Evolutionary conservation across 2,113 vertebrate species (phyloP), one percentile per base, ranked within the genome.

Genomic region (Opisthocomus hoazin): DNA sequence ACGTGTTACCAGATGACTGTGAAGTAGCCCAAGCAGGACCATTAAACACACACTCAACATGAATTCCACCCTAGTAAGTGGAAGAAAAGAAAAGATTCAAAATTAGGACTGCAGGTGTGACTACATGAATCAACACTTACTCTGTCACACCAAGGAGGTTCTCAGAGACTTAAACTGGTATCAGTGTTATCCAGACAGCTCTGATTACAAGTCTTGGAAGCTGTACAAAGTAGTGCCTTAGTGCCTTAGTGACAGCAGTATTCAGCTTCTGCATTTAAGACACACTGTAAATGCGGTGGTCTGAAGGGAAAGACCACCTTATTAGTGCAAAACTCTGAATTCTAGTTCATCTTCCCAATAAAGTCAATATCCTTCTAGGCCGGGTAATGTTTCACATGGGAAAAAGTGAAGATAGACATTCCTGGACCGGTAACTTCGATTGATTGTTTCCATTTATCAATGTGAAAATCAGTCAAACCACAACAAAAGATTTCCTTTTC

Each of bases 401-500:
- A 93, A 95, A 89, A 97, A 48, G 11, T 34, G 69, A 95, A 87
- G 65, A 87, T 70, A 41, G 27, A 84, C 6, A 1, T 90, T 89
- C 69, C 51, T 21, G 1, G 29, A 36, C 69, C 71, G 30, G 27
- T 75, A 94, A 74, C 34, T 84, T 95, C 73, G 30, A 84, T 20
- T 71, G 89, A 84, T 71, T 89, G 11, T 84, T 91, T 93, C 80
- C 69, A 78, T 84, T 89, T 68, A 56, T 84, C 81, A 71, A 27
- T 61, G 61, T 56, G 84, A 92, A 96, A 84, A 78, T 61, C 70
- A 82, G 65, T 71, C 58, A 95, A 94, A 89, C 11, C 64, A 27
- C 43, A 84, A 89, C 60, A 91, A 95, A 94, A 92, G 16, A 64
- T 89, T 96, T 96, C 89, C 87, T 94, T 84, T 91, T 60, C 36